phyloP scores from a whole-genome alignment of 2,797 vertebrate species.

The Lemur catta region DNA sequence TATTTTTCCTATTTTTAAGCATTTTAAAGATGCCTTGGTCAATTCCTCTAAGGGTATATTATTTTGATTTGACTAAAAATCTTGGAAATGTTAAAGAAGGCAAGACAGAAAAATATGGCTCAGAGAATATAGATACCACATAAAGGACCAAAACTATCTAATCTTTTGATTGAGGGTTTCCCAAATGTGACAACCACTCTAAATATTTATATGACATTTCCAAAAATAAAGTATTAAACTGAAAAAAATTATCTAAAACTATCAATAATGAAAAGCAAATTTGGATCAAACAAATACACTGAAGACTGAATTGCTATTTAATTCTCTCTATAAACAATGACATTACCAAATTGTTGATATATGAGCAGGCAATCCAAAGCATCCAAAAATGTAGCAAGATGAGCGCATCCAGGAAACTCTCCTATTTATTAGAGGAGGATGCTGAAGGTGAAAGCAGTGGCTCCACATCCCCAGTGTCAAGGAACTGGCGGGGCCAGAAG shows the following conservation, averaged over 20 bases:
- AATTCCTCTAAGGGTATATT: not conserved
- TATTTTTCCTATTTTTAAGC: conserved; percentile 28
- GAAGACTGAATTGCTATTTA: not conserved
- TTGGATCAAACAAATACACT: not conserved
- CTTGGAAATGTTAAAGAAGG: conserved; percentile 22
- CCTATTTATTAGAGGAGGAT: not conserved
- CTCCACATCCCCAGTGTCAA: not conserved
- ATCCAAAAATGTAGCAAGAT: not conserved
- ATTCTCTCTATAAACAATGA: conserved; percentile 28
- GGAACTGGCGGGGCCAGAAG: not conserved
- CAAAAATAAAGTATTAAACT: not conserved
- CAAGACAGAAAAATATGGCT: not conserved
- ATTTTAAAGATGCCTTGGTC: conserved; percentile 5
- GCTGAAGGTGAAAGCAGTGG: not conserved
- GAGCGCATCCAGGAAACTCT: not conserved
- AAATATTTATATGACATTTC: conserved; percentile 14
- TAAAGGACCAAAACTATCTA: not conserved
- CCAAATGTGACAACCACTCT: not conserved
- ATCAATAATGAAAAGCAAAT: conserved; percentile 34
- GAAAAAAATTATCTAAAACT: not conserved
- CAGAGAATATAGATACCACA: not conserved
- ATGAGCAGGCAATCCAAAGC: not conserved
- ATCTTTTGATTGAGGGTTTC: conserved; percentile 14
- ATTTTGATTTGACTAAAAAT: not conserved
- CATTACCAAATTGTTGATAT: not conserved